Evolutionary conservation across 2,113 vertebrate genomes (phyloP).

Genomic region (Lophura nycthemera): DNA sequence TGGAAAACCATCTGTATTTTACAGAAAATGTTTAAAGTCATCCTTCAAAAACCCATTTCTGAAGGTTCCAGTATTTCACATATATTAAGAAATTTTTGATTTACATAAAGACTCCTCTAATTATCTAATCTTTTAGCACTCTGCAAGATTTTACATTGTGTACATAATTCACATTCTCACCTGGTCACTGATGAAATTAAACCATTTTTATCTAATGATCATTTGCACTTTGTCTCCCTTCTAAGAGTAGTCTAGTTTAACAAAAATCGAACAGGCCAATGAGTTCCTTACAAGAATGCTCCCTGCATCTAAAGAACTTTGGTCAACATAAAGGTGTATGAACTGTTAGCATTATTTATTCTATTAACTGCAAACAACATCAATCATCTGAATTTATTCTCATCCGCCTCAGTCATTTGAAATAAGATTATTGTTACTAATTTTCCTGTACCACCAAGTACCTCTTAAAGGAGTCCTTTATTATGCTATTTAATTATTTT

Average conservation of each 20-base stretch:
- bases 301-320: not conserved
- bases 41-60: not conserved
- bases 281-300: not conserved
- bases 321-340: not conserved
- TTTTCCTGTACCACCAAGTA: not conserved
- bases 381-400: not conserved
- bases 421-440: not conserved
- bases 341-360: not conserved
- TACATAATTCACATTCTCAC: not conserved
- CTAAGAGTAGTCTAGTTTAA: not conserved
- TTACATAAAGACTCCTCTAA: not conserved
- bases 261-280: not conserved
- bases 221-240: not conserved
- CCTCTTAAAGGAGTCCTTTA: slow-evolving; percentile 3
- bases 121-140: not conserved
- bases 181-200: not conserved
- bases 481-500: not conserved
- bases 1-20: not conserved
- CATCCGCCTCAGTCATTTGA: not conserved
- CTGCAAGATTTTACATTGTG: not conserved
- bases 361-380: not conserved
- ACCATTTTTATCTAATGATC: not conserved
- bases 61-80: not conserved
- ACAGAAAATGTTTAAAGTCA: not conserved
- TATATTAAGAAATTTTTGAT: not conserved